Evolutionary conservation across 2,113 vertebrate genomes (phyloP), one percentile per base, ranked within the genome.

Genomic region (Sorex fumeus): DNA sequence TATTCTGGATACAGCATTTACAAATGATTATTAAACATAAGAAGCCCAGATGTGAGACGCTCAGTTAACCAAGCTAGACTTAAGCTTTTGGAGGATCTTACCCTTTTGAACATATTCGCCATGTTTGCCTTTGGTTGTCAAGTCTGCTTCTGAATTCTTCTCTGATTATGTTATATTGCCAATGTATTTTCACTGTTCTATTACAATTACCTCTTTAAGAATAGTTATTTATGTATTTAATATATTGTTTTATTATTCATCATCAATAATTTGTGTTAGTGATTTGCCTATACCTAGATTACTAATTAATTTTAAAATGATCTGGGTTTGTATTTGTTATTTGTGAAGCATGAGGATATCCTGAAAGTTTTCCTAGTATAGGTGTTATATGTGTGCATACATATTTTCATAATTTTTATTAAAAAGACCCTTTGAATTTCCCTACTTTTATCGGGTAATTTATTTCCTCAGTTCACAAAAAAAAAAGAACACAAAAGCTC

Each of bases 391-490:
- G 6, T 62, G 5, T 60, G 69, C 1, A 40, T 74, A 28, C 36
- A 57, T 57, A 57, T 32, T 83, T 77, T 74, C 34, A 19, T 72
- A 82, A 75, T 85, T 62, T 64, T 86, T 90, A 90, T 15, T 78
- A 83, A 93, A 95, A 45, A 28, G 47, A 50, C 77, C 71, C 11
- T 50, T 70, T 82, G 18, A 82, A 79, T 88, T 45, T 86, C 28
- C 2, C 28, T 79, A 16, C 45, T 47, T 88, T 80, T 84, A 5
- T 2, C 83, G 87, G 12, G 23, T 84, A 32, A 74, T 45, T 70
- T 69, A 47, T n/a, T 66, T 6, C 32, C 13, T 70, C 94, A 71
- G 30, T 27, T 32, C 53, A 82, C 11, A 67, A 75, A 85, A 16
- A 47, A 67, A n/a, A 2, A 23, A 43, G 53, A 0, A 36, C 9